Evolutionary conservation across 2,113 vertebrate genomes (phyloP), one percentile per base, ranked within the genome.

Genomic region (Tinamus guttatus): DNA sequence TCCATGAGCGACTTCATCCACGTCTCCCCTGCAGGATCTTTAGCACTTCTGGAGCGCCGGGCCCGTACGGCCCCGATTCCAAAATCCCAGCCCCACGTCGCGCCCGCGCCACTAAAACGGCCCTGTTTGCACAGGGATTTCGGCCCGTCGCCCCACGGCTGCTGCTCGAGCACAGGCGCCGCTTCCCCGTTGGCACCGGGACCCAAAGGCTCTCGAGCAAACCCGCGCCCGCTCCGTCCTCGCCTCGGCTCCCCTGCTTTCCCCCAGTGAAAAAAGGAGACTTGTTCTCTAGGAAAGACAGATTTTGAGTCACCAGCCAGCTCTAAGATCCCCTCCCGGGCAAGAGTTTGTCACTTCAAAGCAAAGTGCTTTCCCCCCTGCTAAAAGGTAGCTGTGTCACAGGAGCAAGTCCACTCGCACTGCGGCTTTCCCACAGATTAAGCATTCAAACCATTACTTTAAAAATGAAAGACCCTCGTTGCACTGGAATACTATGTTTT

Each of bases 111-210:
- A 95, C 87, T 62, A 85, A 93, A 71, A 79, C 73, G 58, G 47
- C 75, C 30, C 49, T 91, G 79, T 80, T 89, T 85, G 81, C 88
- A 89, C 70, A 96, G 90, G 77, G 94, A 12, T 77, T 91, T 40
- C 52, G 81, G 71, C 59, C 77, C 36, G 7, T 36, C 56, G 69
- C 59, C 81, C 95, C 95, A 67, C 65, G 75, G 74, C 68, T 62
- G 74, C n/a, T 56, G 41, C 81, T 91, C 88, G 62, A 93, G 59
- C 38, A 64, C 58, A 80, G 81, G 74, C 80, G 34, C 58, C 18
- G 43, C 77, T 84, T 91, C 75, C 91, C 83, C 94, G 87, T 63
- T 70, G 87, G 88, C 77, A 81, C 5, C 11, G 30, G 16, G 7
- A 1, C 34, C 41, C 65, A 81, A 68, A 85, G n/a, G 65, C 65